These are phyloP conservation scores for Fabriciana adippe DNA, from an alignment of 2,888 invertebrate species.

Conservation along the genomic window DNA sequence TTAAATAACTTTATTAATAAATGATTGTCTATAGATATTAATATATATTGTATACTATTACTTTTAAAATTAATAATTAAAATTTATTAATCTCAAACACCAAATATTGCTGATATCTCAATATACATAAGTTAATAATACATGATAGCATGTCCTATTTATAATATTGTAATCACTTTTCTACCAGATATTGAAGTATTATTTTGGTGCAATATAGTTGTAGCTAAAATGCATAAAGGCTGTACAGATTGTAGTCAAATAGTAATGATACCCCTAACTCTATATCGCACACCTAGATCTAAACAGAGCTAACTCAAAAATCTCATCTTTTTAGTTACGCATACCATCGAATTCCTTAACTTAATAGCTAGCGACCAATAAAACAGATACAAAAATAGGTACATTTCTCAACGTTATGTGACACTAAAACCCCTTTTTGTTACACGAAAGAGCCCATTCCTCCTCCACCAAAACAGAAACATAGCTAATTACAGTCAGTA, in stretches of 20 bases:
- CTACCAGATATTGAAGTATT: conserved; percentile 32
- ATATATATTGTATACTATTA: background rate
- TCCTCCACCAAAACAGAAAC: too few relatives aligned
- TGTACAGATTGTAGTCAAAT: conserved; percentile 33
- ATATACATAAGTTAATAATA: conserved; percentile 8
- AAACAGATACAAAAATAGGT: too few relatives aligned
- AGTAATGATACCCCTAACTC: conserved; percentile 25
- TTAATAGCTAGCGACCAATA: too few relatives aligned
- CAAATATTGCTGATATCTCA: conserved; percentile 20
- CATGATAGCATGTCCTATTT: conserved; percentile 22
- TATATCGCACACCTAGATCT: too few relatives aligned
- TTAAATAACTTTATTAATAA: conserved; percentile 1
- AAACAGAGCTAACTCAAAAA: too few relatives aligned
- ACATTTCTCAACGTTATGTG: too few relatives aligned
- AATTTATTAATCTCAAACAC: conserved; percentile 15
- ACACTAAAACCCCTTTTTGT: too few relatives aligned
- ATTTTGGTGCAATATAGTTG: conserved; percentile 30
- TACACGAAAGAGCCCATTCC: too few relatives aligned
- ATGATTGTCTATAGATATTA: conserved; percentile 5
- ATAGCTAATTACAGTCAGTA: too few relatives aligned
- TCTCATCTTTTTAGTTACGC: too few relatives aligned
- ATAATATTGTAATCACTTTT: conserved; percentile 37
- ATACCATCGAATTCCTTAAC: too few relatives aligned
- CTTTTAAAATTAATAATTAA: background rate
- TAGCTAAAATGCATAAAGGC: conserved; percentile 35